Base-by-base conservation (phyloP, 2,797 vertebrate genomes). In the Aeoliscus strigatus region DNA sequence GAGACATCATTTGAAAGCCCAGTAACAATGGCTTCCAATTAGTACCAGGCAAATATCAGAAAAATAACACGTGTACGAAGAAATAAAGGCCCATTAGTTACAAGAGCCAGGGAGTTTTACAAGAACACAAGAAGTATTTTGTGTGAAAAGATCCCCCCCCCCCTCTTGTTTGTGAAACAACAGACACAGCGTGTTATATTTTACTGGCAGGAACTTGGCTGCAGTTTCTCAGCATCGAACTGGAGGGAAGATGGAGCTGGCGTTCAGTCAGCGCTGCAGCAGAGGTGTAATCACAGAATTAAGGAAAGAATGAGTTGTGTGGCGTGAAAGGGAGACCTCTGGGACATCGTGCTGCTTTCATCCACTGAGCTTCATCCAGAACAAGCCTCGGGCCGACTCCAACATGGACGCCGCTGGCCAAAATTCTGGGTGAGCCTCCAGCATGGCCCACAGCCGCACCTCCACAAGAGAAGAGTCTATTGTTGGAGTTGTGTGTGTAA, bases 281-380 rank as follows among this genome's bases (percentile, higher is more conserved):
- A 51, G 56, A 63, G 53, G 45, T 66, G 56, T 71, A 73, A 79
- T 75, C 66, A 66, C 41, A 51, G 60, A 51, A 60, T 59, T 63
- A 56, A 55, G 70, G 55, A 73, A 75, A 67, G 63, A 73, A 64
- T 53, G 56, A 77, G 53, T 27, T 12, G 21, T 64, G 48, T 41
- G 73, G 60, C 46, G 65, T 51, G n/a, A 41, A 42, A 42, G 14
- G 14, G 36, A 57, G 57, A 33, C 45, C 57, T 26, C 34, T 44
- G 71, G 68, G 72, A 71, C 44, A 27, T 23, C 60, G 44, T 47
- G 27, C 51, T 64, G 11, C 46, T 58, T 71, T 58, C 57, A 66
- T 75, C 52, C 41, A 34, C 49, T 9, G 14, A 54, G 38, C 52
- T 44, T 8, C 50, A 65, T 64, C 30, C 12, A 55, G 43, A 68